These are phyloP conservation scores for Malachius bipustulatus DNA, from an alignment of 2,888 invertebrate species.

Conservation along the genomic window DNA sequence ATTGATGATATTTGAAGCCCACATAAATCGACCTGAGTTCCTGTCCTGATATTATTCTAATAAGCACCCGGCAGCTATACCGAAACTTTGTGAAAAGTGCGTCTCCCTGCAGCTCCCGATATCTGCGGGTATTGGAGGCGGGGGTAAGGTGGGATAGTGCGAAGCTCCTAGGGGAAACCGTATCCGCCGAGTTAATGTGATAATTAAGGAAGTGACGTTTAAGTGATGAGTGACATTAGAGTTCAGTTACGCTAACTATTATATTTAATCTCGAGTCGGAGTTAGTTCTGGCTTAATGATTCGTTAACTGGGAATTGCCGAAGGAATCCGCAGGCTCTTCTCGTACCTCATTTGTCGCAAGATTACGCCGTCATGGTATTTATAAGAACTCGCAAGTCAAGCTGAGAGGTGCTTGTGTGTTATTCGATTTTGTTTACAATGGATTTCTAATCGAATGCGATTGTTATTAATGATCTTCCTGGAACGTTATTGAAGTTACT, in stretches of 20 bases:
- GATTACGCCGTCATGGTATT: constrained; percentile 20
- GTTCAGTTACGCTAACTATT: constrained; percentile 36
- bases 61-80: too few relatives aligned
- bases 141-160: not conserved
- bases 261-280: constrained; percentile 39
- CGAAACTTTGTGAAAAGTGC: too few relatives aligned
- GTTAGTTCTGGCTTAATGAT: constrained; percentile 34
- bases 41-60: too few relatives aligned
- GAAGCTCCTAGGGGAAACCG: constrained; percentile 16
- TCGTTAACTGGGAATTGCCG: constrained; percentile 34
- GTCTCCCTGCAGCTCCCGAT: too few relatives aligned
- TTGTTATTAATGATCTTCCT: too few relatives aligned
- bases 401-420: too few relatives aligned
- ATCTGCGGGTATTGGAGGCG: constrained; percentile 2
- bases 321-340: constrained; percentile 28
- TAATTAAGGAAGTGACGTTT: constrained; percentile 38
- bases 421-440: too few relatives aligned
- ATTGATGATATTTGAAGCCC: too few relatives aligned
- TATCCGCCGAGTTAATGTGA: constrained; percentile 30
- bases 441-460: too few relatives aligned
- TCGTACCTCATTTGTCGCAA: constrained; percentile 26
- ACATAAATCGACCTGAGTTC: too few relatives aligned
- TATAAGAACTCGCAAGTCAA: too few relatives aligned
- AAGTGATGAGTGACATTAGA: constrained; percentile 39
- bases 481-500: too few relatives aligned